Percentiles rank a stretch among this genome's conserved stretches.
phyloP scores from a whole-genome alignment of 2,113 vertebrate genomes.

The Nibea albiflora region DNA sequence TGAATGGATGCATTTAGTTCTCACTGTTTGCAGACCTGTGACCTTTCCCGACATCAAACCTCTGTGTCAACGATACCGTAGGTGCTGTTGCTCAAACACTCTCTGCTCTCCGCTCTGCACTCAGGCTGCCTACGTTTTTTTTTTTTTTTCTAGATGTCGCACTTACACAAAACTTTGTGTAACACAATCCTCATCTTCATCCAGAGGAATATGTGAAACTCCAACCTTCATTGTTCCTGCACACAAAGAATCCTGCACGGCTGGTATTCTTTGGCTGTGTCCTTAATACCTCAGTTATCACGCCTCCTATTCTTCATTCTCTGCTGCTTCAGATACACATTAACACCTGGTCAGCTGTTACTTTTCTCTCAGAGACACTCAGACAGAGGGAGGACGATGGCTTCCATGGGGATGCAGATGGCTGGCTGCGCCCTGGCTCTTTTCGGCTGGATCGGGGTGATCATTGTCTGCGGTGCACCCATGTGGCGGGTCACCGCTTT shows the following conservation, averaged over 20 bases:
- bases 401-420: constrained; percentile 78
- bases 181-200: constrained; percentile 33
- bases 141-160: not conserved
- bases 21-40: not conserved
- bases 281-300: constrained; percentile 29
- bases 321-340: constrained; percentile 7
- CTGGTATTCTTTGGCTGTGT: constrained; percentile 54
- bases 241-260: constrained; percentile 68
- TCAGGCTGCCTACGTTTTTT: not conserved
- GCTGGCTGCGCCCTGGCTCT: constrained; percentile 69
- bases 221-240: constrained; percentile 41
- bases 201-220: constrained; percentile 13
- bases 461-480: constrained; percentile 68
- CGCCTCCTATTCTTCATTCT: constrained; percentile 53
- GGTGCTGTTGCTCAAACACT: not conserved
- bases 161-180: constrained; percentile 33
- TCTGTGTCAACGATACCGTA: not conserved
- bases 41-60: not conserved
- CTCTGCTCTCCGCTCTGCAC: not conserved
- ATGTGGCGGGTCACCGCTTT: constrained; percentile 81
- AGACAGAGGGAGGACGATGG: constrained; percentile 56
- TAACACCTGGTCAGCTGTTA: constrained; percentile 1
- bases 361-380: constrained; percentile 11
- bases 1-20: not conserved
- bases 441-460: constrained; percentile 74